phyloP scores from a whole-genome alignment of 2,113 vertebrate genomes.

The Haemorhous mexicanus region DNA sequence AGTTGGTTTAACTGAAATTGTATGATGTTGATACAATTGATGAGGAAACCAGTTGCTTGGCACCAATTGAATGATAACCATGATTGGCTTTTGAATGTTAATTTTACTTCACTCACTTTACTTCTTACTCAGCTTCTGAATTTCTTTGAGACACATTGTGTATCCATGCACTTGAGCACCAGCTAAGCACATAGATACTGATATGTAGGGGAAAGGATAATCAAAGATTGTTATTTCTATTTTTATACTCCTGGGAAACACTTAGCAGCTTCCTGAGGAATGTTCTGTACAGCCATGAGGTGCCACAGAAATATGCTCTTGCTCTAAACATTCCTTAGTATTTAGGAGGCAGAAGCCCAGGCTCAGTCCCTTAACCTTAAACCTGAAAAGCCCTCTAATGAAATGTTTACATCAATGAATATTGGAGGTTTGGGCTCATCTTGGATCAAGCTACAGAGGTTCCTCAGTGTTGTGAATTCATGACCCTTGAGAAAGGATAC shows the following conservation, averaged over 20 bases:
- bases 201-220: neutral
- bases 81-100: neutral
- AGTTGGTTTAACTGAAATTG: neutral
- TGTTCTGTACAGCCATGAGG: slow-evolving; percentile 6
- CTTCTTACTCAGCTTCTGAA: neutral
- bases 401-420: neutral
- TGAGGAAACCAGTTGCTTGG: neutral
- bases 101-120: neutral
- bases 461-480: neutral
- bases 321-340: neutral
- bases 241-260: slow-evolving; percentile 32
- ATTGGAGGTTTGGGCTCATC: neutral
- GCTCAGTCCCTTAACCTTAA: neutral
- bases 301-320: neutral
- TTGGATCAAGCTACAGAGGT: neutral
- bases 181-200: neutral
- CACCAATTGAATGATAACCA: neutral
- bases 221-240: slow-evolving; percentile 18
- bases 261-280: slow-evolving; percentile 51
- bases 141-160: neutral
- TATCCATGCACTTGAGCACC: neutral
- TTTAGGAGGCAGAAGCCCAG: neutral
- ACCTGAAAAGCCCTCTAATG: neutral
- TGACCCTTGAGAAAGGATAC: accelerated
- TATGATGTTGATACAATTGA: neutral